Evolutionary conservation across 2,797 vertebrate genomes (phyloP).

Genomic region (Cirrhinus mrigala): DNA sequence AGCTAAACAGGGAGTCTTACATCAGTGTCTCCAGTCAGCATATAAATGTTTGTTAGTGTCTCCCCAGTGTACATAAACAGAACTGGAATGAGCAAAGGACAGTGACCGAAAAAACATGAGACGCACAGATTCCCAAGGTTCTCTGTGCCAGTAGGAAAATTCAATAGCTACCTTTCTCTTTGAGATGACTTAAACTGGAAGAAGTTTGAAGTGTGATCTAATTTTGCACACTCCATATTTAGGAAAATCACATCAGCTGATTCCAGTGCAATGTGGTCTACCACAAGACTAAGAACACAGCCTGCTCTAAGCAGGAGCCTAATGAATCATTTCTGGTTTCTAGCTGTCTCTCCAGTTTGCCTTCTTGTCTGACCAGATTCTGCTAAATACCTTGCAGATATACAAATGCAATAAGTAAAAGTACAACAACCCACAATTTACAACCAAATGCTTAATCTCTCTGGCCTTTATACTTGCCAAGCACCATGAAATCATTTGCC

Average conservation of each 20-base stretch:
- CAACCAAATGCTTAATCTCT: background rate
- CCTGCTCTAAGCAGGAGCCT: background rate
- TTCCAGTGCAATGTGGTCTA: background rate
- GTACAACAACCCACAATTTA: background rate
- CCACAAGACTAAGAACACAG: background rate
- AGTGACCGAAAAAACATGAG: background rate
- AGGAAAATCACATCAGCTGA: constrained; percentile 23
- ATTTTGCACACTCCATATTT: constrained; percentile 12
- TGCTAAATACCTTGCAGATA: background rate
- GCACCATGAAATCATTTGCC: background rate
- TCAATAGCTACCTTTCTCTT: background rate
- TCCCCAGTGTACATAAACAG: too few relatives aligned
- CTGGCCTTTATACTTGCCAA: background rate
- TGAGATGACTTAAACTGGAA: background rate
- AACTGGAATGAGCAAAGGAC: too few relatives aligned
- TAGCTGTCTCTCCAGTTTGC: constrained; percentile 10
- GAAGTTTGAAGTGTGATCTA: constrained; percentile 9
- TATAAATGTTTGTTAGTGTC: background rate
- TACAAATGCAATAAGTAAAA: background rate
- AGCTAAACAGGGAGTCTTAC: background rate
- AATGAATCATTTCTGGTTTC: background rate
- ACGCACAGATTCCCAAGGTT: background rate
- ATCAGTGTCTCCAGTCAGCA: background rate
- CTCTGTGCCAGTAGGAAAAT: background rate
- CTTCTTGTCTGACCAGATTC: background rate